Base-by-base conservation (phyloP, 2,888 invertebrate species). In the Balanococcus diminutus region DNA sequence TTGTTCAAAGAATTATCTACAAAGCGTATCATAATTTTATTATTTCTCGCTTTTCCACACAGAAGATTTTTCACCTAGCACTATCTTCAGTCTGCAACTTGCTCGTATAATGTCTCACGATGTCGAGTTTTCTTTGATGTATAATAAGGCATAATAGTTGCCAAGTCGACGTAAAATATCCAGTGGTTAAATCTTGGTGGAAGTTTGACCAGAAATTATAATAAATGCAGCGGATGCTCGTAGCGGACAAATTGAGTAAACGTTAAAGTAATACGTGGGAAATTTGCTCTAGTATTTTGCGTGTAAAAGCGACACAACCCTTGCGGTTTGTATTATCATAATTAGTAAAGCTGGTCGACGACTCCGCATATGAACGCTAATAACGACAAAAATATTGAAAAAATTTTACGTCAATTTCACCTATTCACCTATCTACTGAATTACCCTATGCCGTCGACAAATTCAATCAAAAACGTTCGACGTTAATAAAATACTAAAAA, bases 281-380 rank as follows among this genome's bases (percentile, higher is more conserved):
- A 67, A 67, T 67, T 67, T 28, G 67, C 67, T 67, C 14, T 1
- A 31, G 14, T 67, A 67, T 67, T 56, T 67, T 67, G 67, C 28
- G 67, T 67, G 28, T 67, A 31, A 31, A 67, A 67, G 28, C 67
- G 67, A 31, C 28, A 67, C 14, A 28, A 6, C 67, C 14, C 28
- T 28, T 28, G 67, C 67, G 67, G 28, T 16, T 67, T 16, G 28
- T 67, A 31, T 56, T 67, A 67, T 67, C 28, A 31, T 67, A 67
- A 67, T 67, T 67, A 67, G 28, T 67, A 67, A 67, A 67, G 67
- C 67, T 31, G 28, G 67, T 67, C 67, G 28, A 67, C 67, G 67
- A 28, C 67, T 67, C 67, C 28, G 67, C 67, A 67, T 67, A 67
- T 67, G 67, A 67, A 67, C 67, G 56, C 67, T 67, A 67, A 67